Evolutionary conservation across 2,888 invertebrate species (phyloP), one percentile per base, ranked within the genome.

Genomic region (Ctena decussata): DNA sequence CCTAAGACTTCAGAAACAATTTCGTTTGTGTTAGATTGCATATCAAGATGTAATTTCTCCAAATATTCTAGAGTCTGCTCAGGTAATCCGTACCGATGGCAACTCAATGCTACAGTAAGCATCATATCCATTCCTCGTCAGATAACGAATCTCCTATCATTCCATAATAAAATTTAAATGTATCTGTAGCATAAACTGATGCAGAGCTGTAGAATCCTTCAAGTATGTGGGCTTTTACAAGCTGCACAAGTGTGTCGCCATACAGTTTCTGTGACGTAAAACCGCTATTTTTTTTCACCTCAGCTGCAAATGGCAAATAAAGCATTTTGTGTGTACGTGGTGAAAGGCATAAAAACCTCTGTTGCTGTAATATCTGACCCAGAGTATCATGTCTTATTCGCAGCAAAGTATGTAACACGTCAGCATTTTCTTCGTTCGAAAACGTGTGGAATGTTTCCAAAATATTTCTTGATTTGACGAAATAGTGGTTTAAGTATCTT

Each of bases 351-450:
- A 83, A 39, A 35, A 79, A 73, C 44, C 76, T 83, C 18, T 76
- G 41, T 35, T 79, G 83, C 27, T 71, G 65, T 0, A 79, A 30
- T n/a, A 83, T 46, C 30, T 72, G 79, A 11, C 72, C 79, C 0
- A 84, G 46, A 35, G 84, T 80, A 32, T 84, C 80, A 46, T 72
- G 35, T 0, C 84, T 41, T 30, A 80, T n/a, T 57, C 77, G 39
- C 37, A 78, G 27, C 1, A 82, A 30, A 11, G 82, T 69, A 30
- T 78, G 57, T 46, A 82, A 60, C 5, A 78, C 82, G 27, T 73
- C 41, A 32, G 70, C 82, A 21, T 70, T 39, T 27, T 82, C 74
- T 44, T 78, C 82, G 6, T 74, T 71, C 37, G 70, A 32, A 15
- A n/a, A 35, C 32, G 18, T 18, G 1, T 21, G 32, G 44, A 44